Base-by-base conservation (phyloP, 2,888 invertebrate genomes). In the Apodemia zela region DNA sequence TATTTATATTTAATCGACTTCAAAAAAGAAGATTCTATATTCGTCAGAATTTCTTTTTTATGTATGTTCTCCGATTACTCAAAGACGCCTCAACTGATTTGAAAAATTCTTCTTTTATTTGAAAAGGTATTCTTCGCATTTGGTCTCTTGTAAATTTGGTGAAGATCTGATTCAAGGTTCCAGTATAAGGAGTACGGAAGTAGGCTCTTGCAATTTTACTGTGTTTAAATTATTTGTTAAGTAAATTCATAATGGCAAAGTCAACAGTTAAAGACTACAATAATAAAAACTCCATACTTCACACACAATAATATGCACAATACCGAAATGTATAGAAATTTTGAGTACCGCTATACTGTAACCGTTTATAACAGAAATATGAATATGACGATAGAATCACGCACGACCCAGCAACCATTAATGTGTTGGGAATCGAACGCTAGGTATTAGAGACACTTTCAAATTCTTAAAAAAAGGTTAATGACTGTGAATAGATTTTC, bases 301-400 rank as follows among this genome's bases (percentile, higher is more conserved):
- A 71, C 72, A 73, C 71, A 70, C 65, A 67, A 57, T 59, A 66
- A 62, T 61, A 63, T 67, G 68, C 68, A 66, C 67, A 68, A 54
- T 67, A 67, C 67, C 67, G 63, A 69, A 74, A 71, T 68, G 65
- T 70, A 71, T 67, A 69, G 68, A 71, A 71, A 68, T 69, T 67
- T 68, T 45, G 65, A 63, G 66, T 68, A 73, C 74, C 73, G 74
- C 69, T 74, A 71, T 54, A n/a, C 64, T 63, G 68, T 72, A 73
- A 72, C 73, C 69, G 72, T 72, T 69, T 67, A 47, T 67, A 66
- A 67, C 65, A 63, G 65, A 69, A 69, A 69, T 71, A 68, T 70
- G 72, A 70, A 71, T 69, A 68, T 66, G 66, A 59, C 47, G 66
- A 68, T 25, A 25, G 57, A 72, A 70, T 68, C 70, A 72, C 71